Evolutionary conservation across 30 jellyfish, hydroid and myxozoan species (phyloP).

Genomic region (Chironex yamaguchii): DNA sequence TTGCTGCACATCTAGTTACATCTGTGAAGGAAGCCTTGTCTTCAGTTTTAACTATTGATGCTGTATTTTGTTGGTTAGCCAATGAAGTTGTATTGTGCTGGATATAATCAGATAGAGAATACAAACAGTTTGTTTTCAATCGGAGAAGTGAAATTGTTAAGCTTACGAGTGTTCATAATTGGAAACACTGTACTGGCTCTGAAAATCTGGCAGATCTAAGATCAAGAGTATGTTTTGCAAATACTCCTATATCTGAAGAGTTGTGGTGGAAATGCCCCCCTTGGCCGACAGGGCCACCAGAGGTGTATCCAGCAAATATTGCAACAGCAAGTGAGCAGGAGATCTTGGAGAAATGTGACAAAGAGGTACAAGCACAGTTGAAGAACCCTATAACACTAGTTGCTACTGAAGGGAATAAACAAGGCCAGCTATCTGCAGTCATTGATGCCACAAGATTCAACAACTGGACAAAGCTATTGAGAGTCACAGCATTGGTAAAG

Average conservation of each 20-base stretch:
- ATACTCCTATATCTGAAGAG: neutral
- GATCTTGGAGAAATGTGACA: neutral
- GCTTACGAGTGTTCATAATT: conserved; percentile 1
- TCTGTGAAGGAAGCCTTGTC: conserved; percentile 8
- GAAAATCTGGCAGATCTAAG: conserved; percentile 43
- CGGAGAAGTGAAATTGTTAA: conserved; percentile 29
- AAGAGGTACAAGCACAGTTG: neutral
- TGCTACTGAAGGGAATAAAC: neutral
- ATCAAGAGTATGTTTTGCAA: conserved; percentile 38
- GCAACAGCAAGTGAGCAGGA: neutral
- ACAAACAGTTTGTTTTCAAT: conserved; percentile 20
- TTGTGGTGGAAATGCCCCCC: conserved; percentile 46
- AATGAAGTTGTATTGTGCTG: conserved; percentile 11
- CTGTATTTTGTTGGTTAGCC: conserved; percentile 37
- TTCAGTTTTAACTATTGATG: neutral
- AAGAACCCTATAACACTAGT: neutral
- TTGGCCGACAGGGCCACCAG: conserved; percentile 55
- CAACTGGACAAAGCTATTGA: neutral
- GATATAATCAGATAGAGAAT: neutral
- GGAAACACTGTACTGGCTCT: conserved; percentile 37
- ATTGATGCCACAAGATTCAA: neutral
- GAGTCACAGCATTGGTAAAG: conserved; percentile 13
- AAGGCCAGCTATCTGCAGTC: neutral
- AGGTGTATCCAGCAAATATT: neutral
- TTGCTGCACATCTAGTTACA: conserved; percentile 12